Base-by-base conservation (phyloP, 2,113 vertebrate genomes). In the Panthera leo region DNA sequence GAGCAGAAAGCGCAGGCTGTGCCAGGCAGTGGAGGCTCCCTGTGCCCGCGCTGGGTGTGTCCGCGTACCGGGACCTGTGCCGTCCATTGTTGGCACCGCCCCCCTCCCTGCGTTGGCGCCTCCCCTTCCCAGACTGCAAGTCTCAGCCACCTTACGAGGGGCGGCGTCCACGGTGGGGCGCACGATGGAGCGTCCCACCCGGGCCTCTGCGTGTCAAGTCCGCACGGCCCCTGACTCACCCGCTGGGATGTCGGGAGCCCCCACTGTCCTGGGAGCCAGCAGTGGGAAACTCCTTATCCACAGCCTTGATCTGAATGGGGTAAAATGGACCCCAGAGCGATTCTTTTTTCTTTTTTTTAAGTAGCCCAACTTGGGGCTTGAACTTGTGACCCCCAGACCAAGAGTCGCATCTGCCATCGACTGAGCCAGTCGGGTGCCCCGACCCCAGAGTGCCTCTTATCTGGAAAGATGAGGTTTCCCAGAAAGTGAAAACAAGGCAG, bases 1-100 rank as follows among this genome's bases (percentile, higher is more conserved):
- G 61, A 11, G 68, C 0, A 3, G 58, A 27, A 6, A 18, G 0
- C 39, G 2, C 0, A 1, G 68, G 14, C 5, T 1, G 11, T 0
- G 25, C 36, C 7, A 4, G 78, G 34, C 5, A 27, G 48, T 10
- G 8, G 31, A 31, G 67, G 48, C 67, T 4, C 70, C 70, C 55
- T 31, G 75, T 16, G 39, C 76, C 42, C 2, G 6, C 29, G 0
- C 10, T 3, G 0, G 75, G 85, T 13, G 0, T 0, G 1, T 3
- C 13, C 3, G 48, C 0, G 3, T 42, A 0, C 29, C 1, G 13
- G 53, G 18, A 71, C 34, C 25, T 5, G 1, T n/a, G 63, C 42
- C 25, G 25, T 6, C n/a, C 7, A 1, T 5, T 14, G 15, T 51
- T 10, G 13, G 18, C n/a, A 55, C 45, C 45, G 7, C 45, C 11